Evolutionary conservation across 53 echinoderm and acorn worm species (phyloP).

Genomic region (Hippasteria phrygiana): DNA sequence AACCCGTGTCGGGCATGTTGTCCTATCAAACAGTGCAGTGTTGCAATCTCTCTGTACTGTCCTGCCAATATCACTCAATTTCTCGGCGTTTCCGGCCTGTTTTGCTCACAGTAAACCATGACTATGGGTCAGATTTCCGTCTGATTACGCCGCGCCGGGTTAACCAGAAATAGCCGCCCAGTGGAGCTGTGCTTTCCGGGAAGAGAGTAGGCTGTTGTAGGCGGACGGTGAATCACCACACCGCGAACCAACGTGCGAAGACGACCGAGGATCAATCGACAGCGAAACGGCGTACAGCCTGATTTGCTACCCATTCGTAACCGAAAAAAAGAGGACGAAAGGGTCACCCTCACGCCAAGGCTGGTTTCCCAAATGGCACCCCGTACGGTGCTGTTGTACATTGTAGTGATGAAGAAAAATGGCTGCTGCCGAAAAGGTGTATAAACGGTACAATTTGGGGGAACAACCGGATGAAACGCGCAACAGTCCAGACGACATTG

Average conservation of each 20-base stretch:
- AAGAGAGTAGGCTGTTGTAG: background rate
- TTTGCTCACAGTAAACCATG: slow-evolving; percentile 36
- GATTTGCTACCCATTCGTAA: too few species aligned
- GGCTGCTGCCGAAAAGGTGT: slow-evolving; percentile 46
- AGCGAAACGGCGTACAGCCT: too few species aligned
- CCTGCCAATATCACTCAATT: background rate
- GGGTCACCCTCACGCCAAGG: background rate
- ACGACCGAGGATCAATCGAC: too few species aligned
- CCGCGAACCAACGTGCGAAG: too few species aligned
- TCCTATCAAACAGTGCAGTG: background rate
- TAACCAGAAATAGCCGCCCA: slow-evolving; percentile 65
- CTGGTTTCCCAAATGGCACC: slow-evolving; percentile 38
- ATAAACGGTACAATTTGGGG: background rate
- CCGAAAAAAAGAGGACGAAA: background rate
- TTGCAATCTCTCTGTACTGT: slow-evolving; percentile 6
- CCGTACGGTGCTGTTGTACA: background rate
- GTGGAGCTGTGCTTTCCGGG: slow-evolving; percentile 64
- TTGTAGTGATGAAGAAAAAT: slow-evolving; percentile 22
- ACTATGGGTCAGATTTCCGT: slow-evolving; percentile 59
- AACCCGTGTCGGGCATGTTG: slow-evolving; percentile 27
- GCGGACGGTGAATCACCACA: slow-evolving; percentile 6
- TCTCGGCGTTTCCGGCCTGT: slow-evolving; percentile 50
- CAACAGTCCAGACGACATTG: slow-evolving; percentile 5
- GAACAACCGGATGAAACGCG: background rate
- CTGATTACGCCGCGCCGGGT: slow-evolving; percentile 53